A percentile compares a stretch with the other conserved stretches of the same genome.
phyloP scores from a whole-genome alignment of 1,140 invertebrate genomes.

The Euura saliciscinereae region DNA sequence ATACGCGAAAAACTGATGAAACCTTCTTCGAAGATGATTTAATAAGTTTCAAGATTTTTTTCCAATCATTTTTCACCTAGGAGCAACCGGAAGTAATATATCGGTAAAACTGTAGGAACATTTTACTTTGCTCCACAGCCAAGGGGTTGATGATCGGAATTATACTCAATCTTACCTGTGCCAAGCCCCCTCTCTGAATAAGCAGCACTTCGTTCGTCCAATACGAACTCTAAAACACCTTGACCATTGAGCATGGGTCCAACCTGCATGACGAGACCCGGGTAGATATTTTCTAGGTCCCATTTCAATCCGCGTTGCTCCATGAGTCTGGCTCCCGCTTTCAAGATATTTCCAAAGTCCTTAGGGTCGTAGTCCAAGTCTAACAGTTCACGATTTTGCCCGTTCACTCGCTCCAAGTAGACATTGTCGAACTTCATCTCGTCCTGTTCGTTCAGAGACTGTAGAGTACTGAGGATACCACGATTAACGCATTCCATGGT shows the following conservation, averaged over 20 bases:
- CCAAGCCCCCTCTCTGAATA: constrained; percentile 47
- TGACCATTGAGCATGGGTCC: constrained; percentile 67
- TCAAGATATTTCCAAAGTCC: constrained; percentile 72
- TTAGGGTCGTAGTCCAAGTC: constrained; percentile 73
- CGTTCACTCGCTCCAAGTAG: constrained; percentile 43
- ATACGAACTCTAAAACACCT: constrained; percentile 74
- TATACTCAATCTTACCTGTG: constrained; percentile 38
- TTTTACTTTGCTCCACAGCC: too few relatives aligned
- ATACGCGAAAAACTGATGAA: too few relatives aligned
- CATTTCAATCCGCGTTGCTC: constrained; percentile 73
- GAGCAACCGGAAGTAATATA: too few relatives aligned
- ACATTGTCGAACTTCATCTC: constrained; percentile 64
- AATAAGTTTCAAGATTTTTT: too few relatives aligned
- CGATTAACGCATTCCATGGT: constrained; percentile 69
- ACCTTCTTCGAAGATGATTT: too few relatives aligned
- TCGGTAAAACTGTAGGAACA: too few relatives aligned
- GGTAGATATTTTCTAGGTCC: constrained; percentile 72
- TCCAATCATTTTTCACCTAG: too few relatives aligned
- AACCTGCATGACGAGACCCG: constrained; percentile 72
- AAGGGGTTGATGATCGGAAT: background rate
- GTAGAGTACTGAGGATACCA: constrained; percentile 69
- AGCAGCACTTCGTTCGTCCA: constrained; percentile 62
- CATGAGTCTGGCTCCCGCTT: constrained; percentile 72
- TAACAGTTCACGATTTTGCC: constrained; percentile 44
- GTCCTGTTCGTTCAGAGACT: constrained; percentile 68